Conservation (phyloP, 1,140 invertebrate species). For the Helicorthomorpha holstii region DNA sequence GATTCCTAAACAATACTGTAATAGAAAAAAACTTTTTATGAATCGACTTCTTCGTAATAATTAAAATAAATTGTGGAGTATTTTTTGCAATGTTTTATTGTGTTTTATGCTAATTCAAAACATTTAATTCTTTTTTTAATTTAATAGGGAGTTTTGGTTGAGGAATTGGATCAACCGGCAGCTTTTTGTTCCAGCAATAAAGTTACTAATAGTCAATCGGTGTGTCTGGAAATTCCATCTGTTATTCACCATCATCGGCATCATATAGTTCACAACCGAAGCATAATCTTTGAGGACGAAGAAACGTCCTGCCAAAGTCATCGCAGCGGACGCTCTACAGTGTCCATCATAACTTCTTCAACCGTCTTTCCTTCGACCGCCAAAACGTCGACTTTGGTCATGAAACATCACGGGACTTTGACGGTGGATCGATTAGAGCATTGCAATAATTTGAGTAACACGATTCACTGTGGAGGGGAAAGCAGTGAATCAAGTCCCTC, state of each 20-base stretch:
- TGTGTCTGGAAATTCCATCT: background rate
- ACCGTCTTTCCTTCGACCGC: too few relatives aligned
- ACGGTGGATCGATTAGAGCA: background rate
- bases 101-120: too few relatives aligned
- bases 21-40: too few relatives aligned
- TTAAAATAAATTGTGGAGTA: too few relatives aligned
- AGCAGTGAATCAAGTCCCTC: constrained; percentile 13
- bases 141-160: background rate
- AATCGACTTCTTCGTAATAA: too few relatives aligned
- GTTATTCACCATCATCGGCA: background rate
- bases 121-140: too few relatives aligned
- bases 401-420: background rate
- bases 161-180: background rate
- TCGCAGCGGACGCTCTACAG: background rate
- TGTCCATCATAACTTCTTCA: too few relatives aligned
- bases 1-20: too few relatives aligned
- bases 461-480: background rate
- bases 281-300: too few relatives aligned
- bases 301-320: background rate
- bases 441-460: background rate
- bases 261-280: background rate
- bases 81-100: too few relatives aligned
- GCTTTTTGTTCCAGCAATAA: background rate
- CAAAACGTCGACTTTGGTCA: background rate
- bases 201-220: background rate